Percentiles rank a stretch among this genome's conserved stretches.
Conservation (phyloP, 2,888 invertebrate genomes). For the Cataglyphis albicans region DNA sequence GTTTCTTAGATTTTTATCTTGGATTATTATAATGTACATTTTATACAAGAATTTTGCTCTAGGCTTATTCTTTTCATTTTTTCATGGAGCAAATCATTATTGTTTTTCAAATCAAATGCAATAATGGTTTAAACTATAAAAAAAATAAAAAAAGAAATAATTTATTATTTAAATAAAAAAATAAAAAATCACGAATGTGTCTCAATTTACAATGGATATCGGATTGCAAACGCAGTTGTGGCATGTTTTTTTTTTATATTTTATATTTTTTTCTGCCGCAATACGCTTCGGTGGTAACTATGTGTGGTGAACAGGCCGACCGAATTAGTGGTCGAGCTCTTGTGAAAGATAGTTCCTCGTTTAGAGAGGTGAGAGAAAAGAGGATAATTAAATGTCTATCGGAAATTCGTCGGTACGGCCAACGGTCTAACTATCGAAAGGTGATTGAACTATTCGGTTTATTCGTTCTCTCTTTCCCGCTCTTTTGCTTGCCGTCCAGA, state of each 20-base stretch:
- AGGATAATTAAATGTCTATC: constrained; percentile 75
- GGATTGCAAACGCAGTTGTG: constrained; percentile 37
- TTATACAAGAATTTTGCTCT: background rate
- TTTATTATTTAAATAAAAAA: constrained; percentile 34
- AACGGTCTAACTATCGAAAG: constrained; percentile 61
- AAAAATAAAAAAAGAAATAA: background rate
- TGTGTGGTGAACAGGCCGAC: constrained; percentile 41
- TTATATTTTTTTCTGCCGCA: constrained; percentile 1
- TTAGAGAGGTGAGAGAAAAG: constrained; percentile 32
- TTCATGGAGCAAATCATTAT: background rate
- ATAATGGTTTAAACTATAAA: background rate
- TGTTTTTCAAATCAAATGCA: background rate
- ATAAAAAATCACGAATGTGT: background rate
- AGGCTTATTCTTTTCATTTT: background rate
- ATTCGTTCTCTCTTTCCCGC: constrained; percentile 2
- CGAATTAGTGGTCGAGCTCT: constrained; percentile 38
- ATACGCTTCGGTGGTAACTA: constrained; percentile 39
- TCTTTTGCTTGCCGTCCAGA: constrained; percentile 66
- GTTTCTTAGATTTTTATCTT: background rate
- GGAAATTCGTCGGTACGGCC: constrained; percentile 68
- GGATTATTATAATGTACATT: background rate
- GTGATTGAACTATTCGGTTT: constrained; percentile 70
- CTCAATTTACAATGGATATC: constrained; percentile 52
- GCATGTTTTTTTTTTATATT: background rate
- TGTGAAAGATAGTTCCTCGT: constrained; percentile 64